Evolutionary conservation across 2,113 vertebrate genomes (phyloP).

Genomic region (Semnornis frantzii): DNA sequence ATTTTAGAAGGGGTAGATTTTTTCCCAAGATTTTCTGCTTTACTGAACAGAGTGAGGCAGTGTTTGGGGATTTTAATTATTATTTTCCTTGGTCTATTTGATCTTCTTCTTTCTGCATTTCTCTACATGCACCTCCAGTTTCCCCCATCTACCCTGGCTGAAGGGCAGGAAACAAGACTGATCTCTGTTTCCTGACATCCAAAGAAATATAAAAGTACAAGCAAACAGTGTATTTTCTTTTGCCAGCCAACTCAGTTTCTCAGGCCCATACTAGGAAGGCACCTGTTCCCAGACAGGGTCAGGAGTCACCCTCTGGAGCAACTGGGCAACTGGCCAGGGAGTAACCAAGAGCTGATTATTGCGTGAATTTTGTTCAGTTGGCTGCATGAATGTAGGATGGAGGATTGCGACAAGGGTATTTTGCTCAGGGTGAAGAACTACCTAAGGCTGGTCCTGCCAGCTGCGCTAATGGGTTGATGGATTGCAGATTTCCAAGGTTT

Average conservation of each 20-base stretch:
- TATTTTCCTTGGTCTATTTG: slow-evolving; percentile 26
- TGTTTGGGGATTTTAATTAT: not conserved
- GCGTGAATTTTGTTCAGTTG: not conserved
- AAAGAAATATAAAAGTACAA: not conserved
- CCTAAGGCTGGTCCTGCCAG: not conserved
- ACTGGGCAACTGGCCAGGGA: not conserved
- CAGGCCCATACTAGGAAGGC: not conserved
- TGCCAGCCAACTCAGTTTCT: not conserved
- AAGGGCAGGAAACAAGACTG: slow-evolving; percentile 42
- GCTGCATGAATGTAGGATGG: not conserved
- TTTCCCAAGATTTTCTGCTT: not conserved
- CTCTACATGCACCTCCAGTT: not conserved
- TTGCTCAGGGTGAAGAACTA: not conserved
- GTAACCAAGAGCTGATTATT: not conserved
- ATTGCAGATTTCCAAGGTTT: not conserved
- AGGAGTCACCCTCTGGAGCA: not conserved
- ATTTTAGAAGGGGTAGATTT: not conserved
- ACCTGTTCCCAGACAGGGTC: slow-evolving; percentile 21
- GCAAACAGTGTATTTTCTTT: not conserved
- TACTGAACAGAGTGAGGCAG: not conserved
- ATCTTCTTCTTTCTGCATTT: slow-evolving; percentile 37
- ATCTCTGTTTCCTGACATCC: slow-evolving; percentile 48
- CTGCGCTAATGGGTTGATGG: not conserved
- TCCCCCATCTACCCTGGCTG: not conserved
- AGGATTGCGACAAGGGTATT: not conserved